phyloP scores from a whole-genome alignment of 2,797 vertebrate genomes.

The Mycteria americana region DNA sequence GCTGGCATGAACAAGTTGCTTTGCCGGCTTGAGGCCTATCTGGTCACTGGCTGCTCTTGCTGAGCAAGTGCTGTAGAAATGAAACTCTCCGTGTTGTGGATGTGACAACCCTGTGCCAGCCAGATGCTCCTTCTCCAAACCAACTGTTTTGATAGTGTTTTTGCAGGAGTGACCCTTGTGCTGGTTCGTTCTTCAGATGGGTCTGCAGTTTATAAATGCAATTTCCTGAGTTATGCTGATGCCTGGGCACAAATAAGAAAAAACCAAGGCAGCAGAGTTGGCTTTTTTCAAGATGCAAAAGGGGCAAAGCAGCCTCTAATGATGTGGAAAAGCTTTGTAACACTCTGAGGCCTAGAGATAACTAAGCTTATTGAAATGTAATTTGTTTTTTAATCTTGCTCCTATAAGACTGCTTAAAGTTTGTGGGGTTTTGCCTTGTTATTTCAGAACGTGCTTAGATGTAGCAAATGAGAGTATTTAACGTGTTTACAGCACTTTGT shows the following conservation, averaged over 20 bases:
- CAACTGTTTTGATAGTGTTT: not conserved
- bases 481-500: not conserved
- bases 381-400: not conserved
- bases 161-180: not conserved
- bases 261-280: not conserved
- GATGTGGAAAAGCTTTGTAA: not conserved
- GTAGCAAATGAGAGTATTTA: not conserved
- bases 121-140: not conserved
- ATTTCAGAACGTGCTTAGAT: not conserved
- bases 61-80: not conserved
- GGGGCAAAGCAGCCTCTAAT: not conserved
- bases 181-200: not conserved
- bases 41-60: not conserved
- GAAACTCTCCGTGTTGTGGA: not conserved
- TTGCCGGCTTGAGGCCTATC: not conserved
- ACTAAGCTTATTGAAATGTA: not conserved
- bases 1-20: not conserved
- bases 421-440: not conserved
- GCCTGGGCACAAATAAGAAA: not conserved
- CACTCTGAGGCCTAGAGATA: not conserved
- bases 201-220: not conserved
- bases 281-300: not conserved
- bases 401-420: not conserved
- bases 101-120: not conserved
- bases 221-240: not conserved